A percentile compares a stretch with the other conserved stretches of the same genome.
These are phyloP conservation scores for Aix galericulata DNA, from an alignment of 2,113 vertebrate species.

Conservation along the genomic window DNA sequence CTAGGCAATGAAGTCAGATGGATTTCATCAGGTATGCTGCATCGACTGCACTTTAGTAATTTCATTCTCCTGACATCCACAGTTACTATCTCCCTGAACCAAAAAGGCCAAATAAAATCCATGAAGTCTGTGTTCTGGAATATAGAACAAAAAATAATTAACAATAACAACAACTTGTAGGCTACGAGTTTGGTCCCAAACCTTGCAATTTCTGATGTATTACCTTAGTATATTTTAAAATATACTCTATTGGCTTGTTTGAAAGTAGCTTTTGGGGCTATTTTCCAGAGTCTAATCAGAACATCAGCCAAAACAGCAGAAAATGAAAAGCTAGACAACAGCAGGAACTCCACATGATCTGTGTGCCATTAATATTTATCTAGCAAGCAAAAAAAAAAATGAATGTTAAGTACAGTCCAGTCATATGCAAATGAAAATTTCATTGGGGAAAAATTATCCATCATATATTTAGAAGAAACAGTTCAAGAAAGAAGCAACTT, in stretches of 20 bases:
- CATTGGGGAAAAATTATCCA: not conserved
- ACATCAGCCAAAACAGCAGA: not conserved
- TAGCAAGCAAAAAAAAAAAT: not conserved
- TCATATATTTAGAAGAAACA: not conserved
- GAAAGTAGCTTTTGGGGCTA: not conserved
- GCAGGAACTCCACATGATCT: not conserved
- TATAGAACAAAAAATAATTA: not conserved
- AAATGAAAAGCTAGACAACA: not conserved
- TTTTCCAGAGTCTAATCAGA: not conserved
- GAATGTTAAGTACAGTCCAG: not conserved
- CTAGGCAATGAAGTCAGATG: not conserved
- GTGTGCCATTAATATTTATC: not conserved
- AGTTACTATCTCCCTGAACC: not conserved
- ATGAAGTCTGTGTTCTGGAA: not conserved
- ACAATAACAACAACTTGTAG: not conserved
- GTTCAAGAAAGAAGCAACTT: not conserved
- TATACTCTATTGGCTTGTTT: not conserved
- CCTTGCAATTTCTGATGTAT: not conserved
- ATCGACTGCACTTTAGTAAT: not conserved
- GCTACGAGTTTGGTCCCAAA: not conserved
- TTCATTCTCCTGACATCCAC: too few relatives aligned
- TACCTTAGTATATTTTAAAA: not conserved
- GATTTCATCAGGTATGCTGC: not conserved
- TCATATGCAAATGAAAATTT: not conserved
- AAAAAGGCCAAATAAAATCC: not conserved